These are phyloP conservation scores for Neotoxoptera formosana DNA, from an alignment of 1,140 invertebrate genomes.

Conservation along the genomic window DNA sequence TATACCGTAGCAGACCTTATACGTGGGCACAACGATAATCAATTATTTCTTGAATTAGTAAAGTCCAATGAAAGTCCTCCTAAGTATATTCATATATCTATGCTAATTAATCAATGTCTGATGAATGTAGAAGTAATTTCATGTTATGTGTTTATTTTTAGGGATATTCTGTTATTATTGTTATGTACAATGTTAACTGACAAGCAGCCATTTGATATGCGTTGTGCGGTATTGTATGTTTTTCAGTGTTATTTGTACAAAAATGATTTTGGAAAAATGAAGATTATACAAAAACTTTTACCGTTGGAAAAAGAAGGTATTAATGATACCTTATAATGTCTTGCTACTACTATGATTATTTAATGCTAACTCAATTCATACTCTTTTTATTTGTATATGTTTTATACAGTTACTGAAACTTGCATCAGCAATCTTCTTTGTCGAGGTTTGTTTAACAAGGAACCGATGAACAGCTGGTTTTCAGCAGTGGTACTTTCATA, in stretches of 20 bases:
- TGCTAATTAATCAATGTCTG: background rate
- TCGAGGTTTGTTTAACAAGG: constrained; percentile 88
- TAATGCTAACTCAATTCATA: background rate
- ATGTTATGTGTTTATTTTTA: constrained; percentile 62
- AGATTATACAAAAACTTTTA: constrained; percentile 89
- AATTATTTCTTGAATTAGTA: constrained; percentile 91
- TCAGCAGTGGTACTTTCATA: constrained; percentile 91
- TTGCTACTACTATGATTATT: constrained; percentile 56
- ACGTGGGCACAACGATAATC: constrained; percentile 87
- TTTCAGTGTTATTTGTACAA: constrained; percentile 96
- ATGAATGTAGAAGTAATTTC: background rate
- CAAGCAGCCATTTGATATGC: constrained; percentile 90
- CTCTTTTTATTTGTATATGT: background rate
- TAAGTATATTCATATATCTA: constrained; percentile 66
- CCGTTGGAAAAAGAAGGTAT: constrained; percentile 81
- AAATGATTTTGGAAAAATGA: constrained; percentile 88
- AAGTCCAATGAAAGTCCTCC: constrained; percentile 92
- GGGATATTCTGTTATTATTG: constrained; percentile 91
- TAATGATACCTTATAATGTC: constrained; percentile 47
- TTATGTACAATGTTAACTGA: constrained; percentile 99
- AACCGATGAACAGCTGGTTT: constrained; percentile 97
- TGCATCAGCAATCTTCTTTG: constrained; percentile 88
- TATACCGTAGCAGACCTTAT: constrained; percentile 95
- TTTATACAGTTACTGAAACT: constrained; percentile 43
- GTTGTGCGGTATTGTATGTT: constrained; percentile 96